Evolutionary conservation across 2,113 vertebrate genomes (phyloP), one percentile per base, ranked within the genome.

Genomic region (Rhipidura dahli): DNA sequence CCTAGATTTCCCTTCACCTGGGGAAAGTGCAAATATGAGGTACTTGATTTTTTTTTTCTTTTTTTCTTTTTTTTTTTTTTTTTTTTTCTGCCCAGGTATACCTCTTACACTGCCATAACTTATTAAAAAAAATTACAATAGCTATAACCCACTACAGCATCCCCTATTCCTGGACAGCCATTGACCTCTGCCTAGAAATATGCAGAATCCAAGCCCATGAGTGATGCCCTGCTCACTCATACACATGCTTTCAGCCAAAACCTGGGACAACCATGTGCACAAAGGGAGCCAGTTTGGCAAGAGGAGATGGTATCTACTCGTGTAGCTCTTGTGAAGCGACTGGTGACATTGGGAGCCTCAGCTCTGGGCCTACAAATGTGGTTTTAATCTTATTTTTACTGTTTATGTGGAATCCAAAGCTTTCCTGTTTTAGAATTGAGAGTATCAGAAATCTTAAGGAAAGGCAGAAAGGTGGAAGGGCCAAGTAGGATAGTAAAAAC

Each of bases 231-330:
- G 13, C 28, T 75, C 28, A 73, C 13, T 37, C 10, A 22, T 6
- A 28, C 7, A 37, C 7, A 17, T 24, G 13, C 12, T 65, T 72
- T 49, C 20, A 83, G 15, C 31, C 59, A 7, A 53, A 49, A 65
- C 3, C 2, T 44, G 21, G 23, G 61, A 27, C 11, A 76, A 7
- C 1, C 4, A 0, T 16, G 61, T 68, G 15, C 44, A 56, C 8
- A 59, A 27, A 63, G 15, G 30, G 12, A 63, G 15, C 2, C 15
- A 28, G 1, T 30, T 15, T 80, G 21, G 44, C 47, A 37, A 64
- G 30, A 6, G 27, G 35, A 49, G 9, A 8, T 18, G 28, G 28
- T 1, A 9, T 16, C 35, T 44, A 9, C 13, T 37, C 0, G 1
- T 21, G 20, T 23, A 31, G 44, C 6, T 76, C 20, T 72, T 89